Percentiles rank a stretch among this genome's conserved stretches.
Conservation (phyloP, 1,140 invertebrate species). For the Drosophila erecta region DNA sequence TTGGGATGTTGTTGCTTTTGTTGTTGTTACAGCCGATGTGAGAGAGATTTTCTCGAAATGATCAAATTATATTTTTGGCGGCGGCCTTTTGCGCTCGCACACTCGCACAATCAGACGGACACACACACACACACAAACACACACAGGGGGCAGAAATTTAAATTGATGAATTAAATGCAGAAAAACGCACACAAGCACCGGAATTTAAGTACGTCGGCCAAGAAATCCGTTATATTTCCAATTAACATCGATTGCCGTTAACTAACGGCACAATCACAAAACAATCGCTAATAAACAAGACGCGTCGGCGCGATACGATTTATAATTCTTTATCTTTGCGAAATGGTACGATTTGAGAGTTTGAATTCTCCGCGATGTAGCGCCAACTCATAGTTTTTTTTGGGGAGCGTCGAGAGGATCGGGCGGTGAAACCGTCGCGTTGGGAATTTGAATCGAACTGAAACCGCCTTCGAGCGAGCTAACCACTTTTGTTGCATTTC, state of each 20-base stretch:
- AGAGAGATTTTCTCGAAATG: constrained; percentile 31
- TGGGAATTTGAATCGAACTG: constrained; percentile 2
- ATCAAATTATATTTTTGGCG: constrained; percentile 55
- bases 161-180: constrained; percentile 44
- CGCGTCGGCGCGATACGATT: constrained; percentile 3
- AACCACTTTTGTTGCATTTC: not conserved
- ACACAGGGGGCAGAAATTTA: constrained; percentile 34
- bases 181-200: constrained; percentile 36
- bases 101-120: constrained; percentile 39
- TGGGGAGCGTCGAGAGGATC: not conserved
- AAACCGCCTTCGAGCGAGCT: not conserved
- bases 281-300: not conserved
- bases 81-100: constrained; percentile 34
- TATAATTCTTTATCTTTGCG: constrained; percentile 4
- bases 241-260: constrained; percentile 28
- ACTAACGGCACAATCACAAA: not conserved
- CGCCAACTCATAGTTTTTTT: constrained; percentile 16
- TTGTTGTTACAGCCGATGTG: constrained; percentile 38
- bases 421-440: constrained; percentile 4
- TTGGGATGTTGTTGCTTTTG: not conserved
- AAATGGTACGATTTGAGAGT: constrained; percentile 5
- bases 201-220: constrained; percentile 28
- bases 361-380: constrained; percentile 15
- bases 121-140: constrained; percentile 23
- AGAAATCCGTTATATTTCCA: constrained; percentile 39